Evolutionary conservation across 2,888 invertebrate genomes (phyloP).

Genomic region (Protodeltote pygarga): DNA sequence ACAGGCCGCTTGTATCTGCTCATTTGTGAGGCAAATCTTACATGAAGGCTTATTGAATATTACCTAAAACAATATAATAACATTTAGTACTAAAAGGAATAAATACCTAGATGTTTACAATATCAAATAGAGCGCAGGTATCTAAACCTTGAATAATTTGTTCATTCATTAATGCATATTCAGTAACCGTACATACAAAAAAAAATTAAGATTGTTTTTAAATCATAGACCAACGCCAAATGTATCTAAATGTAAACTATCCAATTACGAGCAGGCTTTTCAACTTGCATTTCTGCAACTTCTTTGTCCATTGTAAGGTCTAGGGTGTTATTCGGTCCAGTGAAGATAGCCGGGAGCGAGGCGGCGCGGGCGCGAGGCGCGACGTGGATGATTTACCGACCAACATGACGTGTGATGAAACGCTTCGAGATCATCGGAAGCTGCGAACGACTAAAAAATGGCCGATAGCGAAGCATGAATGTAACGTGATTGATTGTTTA

Average conservation of each 20-base stretch:
- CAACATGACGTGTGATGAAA: conserved; percentile 49
- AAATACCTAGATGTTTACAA: no score
- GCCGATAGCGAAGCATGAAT: conserved; percentile 28
- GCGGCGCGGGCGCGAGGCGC: no score
- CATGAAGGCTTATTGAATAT: neutral
- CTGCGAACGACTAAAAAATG: conserved; percentile 40
- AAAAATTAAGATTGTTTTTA: no score
- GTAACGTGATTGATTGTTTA: conserved; percentile 34
- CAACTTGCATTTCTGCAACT: conserved; percentile 14
- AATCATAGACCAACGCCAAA: no score
- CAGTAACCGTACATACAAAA: no score
- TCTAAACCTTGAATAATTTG: no score
- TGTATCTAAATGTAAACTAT: no score
- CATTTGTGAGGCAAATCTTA: neutral
- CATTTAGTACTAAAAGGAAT: neutral
- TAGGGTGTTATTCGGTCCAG: conserved; percentile 47
- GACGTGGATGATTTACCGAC: conserved; percentile 53
- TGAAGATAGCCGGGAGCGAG: conserved; percentile 47
- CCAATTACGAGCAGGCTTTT: no score
- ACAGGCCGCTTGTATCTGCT: neutral
- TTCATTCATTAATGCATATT: no score
- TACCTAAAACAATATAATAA: conserved; percentile 26
- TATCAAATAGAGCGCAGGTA: no score
- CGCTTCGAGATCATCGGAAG: conserved; percentile 37
- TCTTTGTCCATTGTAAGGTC: conserved; percentile 8